A percentile compares a stretch with the other conserved stretches of the same genome.
Conservation (phyloP, 2,888 invertebrate genomes). For the Acleris literana region DNA sequence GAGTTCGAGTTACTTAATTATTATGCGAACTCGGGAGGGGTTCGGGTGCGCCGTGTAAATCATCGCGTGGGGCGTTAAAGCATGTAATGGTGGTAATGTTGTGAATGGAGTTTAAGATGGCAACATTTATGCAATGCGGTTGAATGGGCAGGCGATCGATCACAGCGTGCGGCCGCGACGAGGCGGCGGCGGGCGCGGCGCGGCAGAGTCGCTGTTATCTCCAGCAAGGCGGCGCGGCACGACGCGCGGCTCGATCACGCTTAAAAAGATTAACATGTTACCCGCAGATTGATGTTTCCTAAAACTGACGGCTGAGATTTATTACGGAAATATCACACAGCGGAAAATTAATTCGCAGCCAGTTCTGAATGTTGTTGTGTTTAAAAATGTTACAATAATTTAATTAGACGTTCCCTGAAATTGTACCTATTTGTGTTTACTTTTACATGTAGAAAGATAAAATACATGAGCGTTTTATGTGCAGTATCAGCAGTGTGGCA, state of each 20-base stretch:
- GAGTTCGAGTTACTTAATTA: constrained; percentile 35
- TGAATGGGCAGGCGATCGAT: constrained; percentile 55
- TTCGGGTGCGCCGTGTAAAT: constrained; percentile 15
- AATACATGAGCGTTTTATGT: too few species aligned
- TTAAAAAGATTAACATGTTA: constrained; percentile 69
- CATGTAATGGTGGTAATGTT: constrained; percentile 41
- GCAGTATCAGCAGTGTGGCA: too few species aligned
- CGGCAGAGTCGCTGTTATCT: constrained; percentile 58
- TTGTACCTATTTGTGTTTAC: too few species aligned
- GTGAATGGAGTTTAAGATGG: constrained; percentile 45
- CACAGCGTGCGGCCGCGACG: constrained; percentile 39
- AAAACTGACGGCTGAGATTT: constrained; percentile 34
- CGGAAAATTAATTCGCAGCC: constrained; percentile 49
- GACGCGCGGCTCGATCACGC: constrained; percentile 57
- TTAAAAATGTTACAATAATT: too few species aligned
- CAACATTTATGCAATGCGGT: constrained; percentile 42
- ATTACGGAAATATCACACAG: constrained; percentile 40
- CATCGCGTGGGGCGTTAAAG: constrained; percentile 35
- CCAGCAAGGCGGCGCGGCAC: constrained; percentile 48
- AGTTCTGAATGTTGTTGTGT: too few species aligned
- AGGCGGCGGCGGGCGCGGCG: constrained; percentile 42
- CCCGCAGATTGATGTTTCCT: constrained; percentile 53
- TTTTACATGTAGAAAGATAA: too few species aligned
- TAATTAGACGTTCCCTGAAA: too few species aligned
- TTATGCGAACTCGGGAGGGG: constrained; percentile 20